These are phyloP conservation scores for Galerucella pusilla DNA, from an alignment of 2,888 invertebrate species.

Conservation along the genomic window DNA sequence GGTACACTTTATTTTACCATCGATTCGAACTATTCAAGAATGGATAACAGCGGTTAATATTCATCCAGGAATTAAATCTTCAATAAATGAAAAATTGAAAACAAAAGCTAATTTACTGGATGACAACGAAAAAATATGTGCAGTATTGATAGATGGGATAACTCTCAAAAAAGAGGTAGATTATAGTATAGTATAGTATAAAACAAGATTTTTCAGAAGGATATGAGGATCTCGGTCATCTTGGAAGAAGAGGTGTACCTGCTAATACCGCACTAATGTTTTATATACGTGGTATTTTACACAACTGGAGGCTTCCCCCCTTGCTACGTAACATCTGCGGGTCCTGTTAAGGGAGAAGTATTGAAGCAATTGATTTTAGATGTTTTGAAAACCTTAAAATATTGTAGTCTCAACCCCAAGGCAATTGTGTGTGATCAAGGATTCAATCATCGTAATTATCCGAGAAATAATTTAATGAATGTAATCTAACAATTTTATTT, in stretches of 20 bases:
- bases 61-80: not conserved
- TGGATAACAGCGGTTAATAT: not conserved
- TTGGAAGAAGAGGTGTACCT: not conserved
- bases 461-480: too few relatives aligned
- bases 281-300: conserved; percentile 1
- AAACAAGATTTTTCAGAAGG: not conserved
- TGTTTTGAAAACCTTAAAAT: too few relatives aligned
- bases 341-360: not conserved
- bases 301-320: not conserved
- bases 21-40: not conserved
- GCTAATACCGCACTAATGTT: too few relatives aligned
- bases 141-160: not conserved
- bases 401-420: too few relatives aligned
- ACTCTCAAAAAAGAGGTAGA: not conserved
- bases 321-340: not conserved
- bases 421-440: not conserved
- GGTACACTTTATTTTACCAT: too few relatives aligned
- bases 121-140: not conserved
- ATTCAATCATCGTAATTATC: too few relatives aligned
- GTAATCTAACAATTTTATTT: too few relatives aligned
- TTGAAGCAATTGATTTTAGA: too few relatives aligned
- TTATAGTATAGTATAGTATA: not conserved
- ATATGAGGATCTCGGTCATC: not conserved
- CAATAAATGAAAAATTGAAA: not conserved
- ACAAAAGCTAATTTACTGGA: not conserved